These are phyloP conservation scores for Nomada lathburiana DNA, from an alignment of 2,888 invertebrate genomes.

Conservation along the genomic window DNA sequence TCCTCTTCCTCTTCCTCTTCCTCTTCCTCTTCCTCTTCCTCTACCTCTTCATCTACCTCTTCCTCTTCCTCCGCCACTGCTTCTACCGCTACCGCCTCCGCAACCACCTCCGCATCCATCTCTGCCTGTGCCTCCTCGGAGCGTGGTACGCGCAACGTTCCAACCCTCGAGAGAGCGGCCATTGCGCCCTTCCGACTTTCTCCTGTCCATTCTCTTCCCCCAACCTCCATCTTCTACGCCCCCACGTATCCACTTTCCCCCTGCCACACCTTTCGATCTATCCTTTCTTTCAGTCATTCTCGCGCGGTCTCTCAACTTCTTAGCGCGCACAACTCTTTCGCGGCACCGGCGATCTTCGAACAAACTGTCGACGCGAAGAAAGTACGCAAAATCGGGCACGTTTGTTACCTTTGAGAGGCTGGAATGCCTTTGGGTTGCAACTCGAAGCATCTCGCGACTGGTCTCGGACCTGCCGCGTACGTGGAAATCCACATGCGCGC, in stretches of 20 bases:
- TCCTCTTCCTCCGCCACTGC: slow-evolving; percentile 22
- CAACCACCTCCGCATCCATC: slow-evolving; percentile 47
- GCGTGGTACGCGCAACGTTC: slow-evolving; percentile 60
- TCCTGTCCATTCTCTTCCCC: slow-evolving; percentile 59
- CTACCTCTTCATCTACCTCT: slow-evolving; percentile 27
- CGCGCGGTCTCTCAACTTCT: slow-evolving; percentile 13
- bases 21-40: slow-evolving; percentile 36
- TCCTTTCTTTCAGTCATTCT: not conserved
- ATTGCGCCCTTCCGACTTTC: slow-evolving; percentile 70
- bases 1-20: slow-evolving; percentile 18
- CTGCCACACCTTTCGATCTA: not conserved
- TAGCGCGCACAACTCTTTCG: not conserved
- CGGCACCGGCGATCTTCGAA: not conserved
- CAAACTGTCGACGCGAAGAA: too few relatives aligned
- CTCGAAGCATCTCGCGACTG: too few relatives aligned
- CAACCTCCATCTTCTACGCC: slow-evolving; percentile 30
- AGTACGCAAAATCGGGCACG: too few relatives aligned
- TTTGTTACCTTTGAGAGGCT: too few relatives aligned
- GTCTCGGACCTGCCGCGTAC: not conserved
- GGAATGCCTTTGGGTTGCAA: too few relatives aligned
- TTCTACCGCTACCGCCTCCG: slow-evolving; percentile 32
- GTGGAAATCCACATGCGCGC: slow-evolving; percentile 4
- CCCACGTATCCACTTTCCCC: slow-evolving; percentile 4
- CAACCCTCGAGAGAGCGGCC: slow-evolving; percentile 67
- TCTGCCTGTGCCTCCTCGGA: slow-evolving; percentile 58